These are phyloP conservation scores for Amblyopsis rosae DNA, from an alignment of 2,113 vertebrate genomes.

Conservation along the genomic window DNA sequence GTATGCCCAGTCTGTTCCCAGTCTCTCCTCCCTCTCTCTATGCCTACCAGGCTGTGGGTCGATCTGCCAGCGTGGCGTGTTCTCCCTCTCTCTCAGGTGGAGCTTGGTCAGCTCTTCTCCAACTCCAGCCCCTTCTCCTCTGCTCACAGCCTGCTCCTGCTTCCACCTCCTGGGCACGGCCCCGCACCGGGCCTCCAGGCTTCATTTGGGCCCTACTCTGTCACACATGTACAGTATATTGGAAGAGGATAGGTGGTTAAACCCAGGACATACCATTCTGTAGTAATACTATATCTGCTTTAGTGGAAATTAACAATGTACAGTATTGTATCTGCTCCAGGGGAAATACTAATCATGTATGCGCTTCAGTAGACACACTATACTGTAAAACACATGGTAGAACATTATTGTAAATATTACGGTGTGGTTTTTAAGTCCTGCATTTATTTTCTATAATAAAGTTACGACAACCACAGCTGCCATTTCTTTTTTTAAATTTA, in stretches of 20 bases:
- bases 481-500: too few relatives aligned
- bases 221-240: constrained; percentile 59
- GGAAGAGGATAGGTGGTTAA: not conserved
- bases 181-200: constrained; percentile 57
- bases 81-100: constrained; percentile 67
- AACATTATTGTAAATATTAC: too few relatives aligned
- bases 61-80: constrained; percentile 57
- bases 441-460: too few relatives aligned
- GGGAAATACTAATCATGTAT: too few relatives aligned
- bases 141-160: constrained; percentile 65
- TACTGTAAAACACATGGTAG: too few relatives aligned
- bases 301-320: not conserved
- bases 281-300: not conserved
- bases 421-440: too few relatives aligned
- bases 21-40: constrained; percentile 52
- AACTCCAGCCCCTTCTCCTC: constrained; percentile 73
- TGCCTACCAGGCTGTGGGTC: constrained; percentile 61
- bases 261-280: not conserved
- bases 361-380: too few relatives aligned
- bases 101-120: constrained; percentile 69
- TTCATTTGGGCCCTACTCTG: constrained; percentile 70
- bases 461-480: too few relatives aligned
- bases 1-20: constrained; percentile 50
- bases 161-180: constrained; percentile 33
- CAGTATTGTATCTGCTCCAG: too few relatives aligned